Evolutionary conservation across 2,797 vertebrate species (phyloP).

Genomic region (Hyperoplus lanceolatus): DNA sequence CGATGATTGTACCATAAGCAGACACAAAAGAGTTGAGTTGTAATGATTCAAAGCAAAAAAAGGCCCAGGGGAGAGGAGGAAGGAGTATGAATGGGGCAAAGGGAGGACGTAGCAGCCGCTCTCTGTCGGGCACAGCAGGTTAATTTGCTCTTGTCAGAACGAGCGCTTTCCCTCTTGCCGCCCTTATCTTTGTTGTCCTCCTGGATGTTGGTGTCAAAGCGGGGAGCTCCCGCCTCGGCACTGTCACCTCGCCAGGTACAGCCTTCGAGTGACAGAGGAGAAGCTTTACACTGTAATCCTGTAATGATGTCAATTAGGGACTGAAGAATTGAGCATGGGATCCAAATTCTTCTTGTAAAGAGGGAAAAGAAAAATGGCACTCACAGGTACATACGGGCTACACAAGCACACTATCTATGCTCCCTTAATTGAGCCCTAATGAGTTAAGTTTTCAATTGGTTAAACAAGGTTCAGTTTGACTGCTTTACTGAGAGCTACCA

Average conservation of each 20-base stretch:
- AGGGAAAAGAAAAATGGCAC: slow-evolving; percentile 36
- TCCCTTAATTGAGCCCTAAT: slow-evolving; percentile 28
- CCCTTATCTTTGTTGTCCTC: slow-evolving; percentile 83
- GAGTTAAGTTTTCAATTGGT: slow-evolving; percentile 15
- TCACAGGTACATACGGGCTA: slow-evolving; percentile 11
- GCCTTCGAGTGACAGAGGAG: slow-evolving; percentile 71
- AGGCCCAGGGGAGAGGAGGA: slow-evolving; percentile 28
- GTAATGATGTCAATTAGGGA: slow-evolving; percentile 85
- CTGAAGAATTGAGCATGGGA: slow-evolving; percentile 59
- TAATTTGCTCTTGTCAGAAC: slow-evolving; percentile 83
- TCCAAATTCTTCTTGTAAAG: slow-evolving; percentile 53
- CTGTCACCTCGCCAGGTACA: slow-evolving; percentile 68
- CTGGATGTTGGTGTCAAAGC: slow-evolving; percentile 78
- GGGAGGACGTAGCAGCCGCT: slow-evolving; percentile 59
- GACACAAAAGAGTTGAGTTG: slow-evolving; percentile 5
- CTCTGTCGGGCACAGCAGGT: slow-evolving; percentile 74
- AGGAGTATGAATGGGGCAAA: slow-evolving; percentile 51
- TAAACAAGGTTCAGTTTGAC: slow-evolving; percentile 23
- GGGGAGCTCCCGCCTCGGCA: slow-evolving; percentile 65
- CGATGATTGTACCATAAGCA: slow-evolving; percentile 25
- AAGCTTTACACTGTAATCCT: slow-evolving; percentile 82
- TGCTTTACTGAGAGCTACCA: slow-evolving; percentile 23
- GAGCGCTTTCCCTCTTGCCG: slow-evolving; percentile 77
- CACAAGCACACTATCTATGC: slow-evolving; percentile 9
- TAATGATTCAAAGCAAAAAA: too few species aligned